A percentile compares a stretch with the other conserved stretches of the same genome.
Conservation (phyloP, 2,797 vertebrate genomes). For the Gadopsis marmoratus region DNA sequence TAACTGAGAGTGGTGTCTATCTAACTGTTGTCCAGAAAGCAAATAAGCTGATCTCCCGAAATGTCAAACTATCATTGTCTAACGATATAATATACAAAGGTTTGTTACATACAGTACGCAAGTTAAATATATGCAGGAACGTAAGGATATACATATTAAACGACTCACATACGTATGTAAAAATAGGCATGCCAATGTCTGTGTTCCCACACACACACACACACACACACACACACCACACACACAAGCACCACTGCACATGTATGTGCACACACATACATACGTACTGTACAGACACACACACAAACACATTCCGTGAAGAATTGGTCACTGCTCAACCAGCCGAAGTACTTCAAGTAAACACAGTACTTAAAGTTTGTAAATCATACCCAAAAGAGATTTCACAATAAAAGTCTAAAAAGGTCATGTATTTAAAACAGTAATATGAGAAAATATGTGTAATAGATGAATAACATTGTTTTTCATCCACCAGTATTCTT, state of each 20-base stretch:
- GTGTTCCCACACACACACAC: conserved; percentile 17
- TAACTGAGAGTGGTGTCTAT: not conserved
- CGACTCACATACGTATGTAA: conserved; percentile 28
- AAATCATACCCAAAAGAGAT: conserved; percentile 28
- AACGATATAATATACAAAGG: conserved; percentile 37
- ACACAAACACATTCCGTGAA: conserved; percentile 38
- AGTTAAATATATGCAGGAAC: conserved; percentile 59
- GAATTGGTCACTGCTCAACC: conserved; percentile 87
- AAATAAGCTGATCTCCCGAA: not conserved
- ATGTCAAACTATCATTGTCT: conserved; percentile 35
- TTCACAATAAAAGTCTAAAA: conserved; percentile 55
- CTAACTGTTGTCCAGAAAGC: not conserved
- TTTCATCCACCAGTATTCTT: conserved; percentile 45
- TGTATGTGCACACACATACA: conserved; percentile 22
- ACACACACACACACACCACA: conserved; percentile 24
- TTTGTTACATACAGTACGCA: conserved; percentile 55
- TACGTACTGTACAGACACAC: conserved; percentile 1
- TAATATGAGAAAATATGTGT: conserved; percentile 48
- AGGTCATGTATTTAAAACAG: conserved; percentile 46
- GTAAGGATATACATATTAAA: conserved; percentile 54
- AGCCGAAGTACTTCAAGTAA: conserved; percentile 83
- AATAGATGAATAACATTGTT: conserved; percentile 38
- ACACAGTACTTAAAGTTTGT: conserved; percentile 77
- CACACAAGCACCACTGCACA: conserved; percentile 39
- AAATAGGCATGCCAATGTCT: conserved; percentile 52